These are phyloP conservation scores for Cantharis lateralis DNA, from an alignment of 2,888 invertebrate species.

Conservation along the genomic window DNA sequence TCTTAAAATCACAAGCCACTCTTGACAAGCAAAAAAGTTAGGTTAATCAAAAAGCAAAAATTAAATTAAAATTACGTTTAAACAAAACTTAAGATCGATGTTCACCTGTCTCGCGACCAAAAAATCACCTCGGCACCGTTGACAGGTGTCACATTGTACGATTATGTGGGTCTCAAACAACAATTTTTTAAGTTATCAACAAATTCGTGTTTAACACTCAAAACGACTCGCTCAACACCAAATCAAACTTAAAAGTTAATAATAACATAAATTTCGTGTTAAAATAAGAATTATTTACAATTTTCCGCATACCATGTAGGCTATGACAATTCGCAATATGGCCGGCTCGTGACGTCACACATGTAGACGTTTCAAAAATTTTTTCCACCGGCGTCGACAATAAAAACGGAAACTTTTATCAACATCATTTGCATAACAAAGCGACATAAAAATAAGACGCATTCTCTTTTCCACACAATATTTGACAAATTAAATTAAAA, in stretches of 20 bases:
- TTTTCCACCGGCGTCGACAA: background rate
- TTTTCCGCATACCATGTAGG: conserved; percentile 45
- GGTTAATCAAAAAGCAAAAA: background rate
- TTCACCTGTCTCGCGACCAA: conserved; percentile 41
- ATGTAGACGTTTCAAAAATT: conserved; percentile 26
- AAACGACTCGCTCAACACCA: conserved; percentile 22
- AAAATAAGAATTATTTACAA: conserved; percentile 36
- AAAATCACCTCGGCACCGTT: conserved; percentile 41
- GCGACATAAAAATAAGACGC: background rate
- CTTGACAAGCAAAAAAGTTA: background rate
- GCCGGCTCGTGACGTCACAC: conserved; percentile 43
- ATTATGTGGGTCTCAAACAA: background rate
- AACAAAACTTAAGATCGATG: conserved; percentile 1
- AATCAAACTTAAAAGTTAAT: conserved; percentile 31
- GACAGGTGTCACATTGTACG: conserved; percentile 42
- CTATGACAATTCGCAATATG: conserved; percentile 49
- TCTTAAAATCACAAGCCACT: conserved; percentile 32
- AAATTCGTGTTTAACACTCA: conserved; percentile 5
- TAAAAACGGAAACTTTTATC: background rate
- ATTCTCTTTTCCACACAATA: background rate
- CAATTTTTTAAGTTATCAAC: background rate
- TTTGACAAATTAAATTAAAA: background rate
- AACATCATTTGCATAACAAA: background rate
- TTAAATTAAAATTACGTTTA: background rate
- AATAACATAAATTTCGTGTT: conserved; percentile 38